Evolutionary conservation across 2,113 vertebrate genomes (phyloP), one percentile per base, ranked within the genome.

Genomic region (Helogale parvula): DNA sequence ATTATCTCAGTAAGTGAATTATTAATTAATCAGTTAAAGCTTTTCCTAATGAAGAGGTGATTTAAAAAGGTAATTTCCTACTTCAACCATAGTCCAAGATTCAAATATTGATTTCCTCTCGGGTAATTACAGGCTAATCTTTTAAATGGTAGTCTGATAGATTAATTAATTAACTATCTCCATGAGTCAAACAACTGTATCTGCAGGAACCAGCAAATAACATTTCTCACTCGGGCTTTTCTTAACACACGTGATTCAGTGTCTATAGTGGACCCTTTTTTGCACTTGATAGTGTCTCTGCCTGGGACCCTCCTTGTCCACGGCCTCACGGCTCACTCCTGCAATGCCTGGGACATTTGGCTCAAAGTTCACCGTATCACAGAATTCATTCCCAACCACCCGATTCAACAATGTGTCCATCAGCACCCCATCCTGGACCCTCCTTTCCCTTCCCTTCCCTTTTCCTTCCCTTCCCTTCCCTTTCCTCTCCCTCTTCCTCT

Each of bases 91-190:
- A 89, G 97, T 88, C 68, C 50, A 97, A 95, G 93, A 97, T 76
- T 94, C 93, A 93, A 65, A 83, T 96, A 97, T 97, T 81, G 93
- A 98, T 97, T 97, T 90, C 33, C 88, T 88, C 52, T 82, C 77
- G 89, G 52, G 63, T 94, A 95, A 95, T 86, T 88, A 92, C 19
- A 90, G 71, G 19, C n/a, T 57, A 96, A 96, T 79, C 69, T 57
- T 96, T 96, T 94, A 88, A 77, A 85, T 41, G 76, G 14, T 35
- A 79, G 38, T 89, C 47, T 96, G 88, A 89, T 52, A 23, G 83
- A 93, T 94, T 96, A 97, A 94, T 79, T 93, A 96, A 96, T 72
- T 93, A 71, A 91, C 86, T 88, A 79, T 57, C 23, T 29, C 12
- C 69, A 41, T 54, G 47, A 27, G 85, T 79, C 21, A 90, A 97